Conservation (phyloP, 2,888 invertebrate genomes). For the Trichacis sp. region DNA sequence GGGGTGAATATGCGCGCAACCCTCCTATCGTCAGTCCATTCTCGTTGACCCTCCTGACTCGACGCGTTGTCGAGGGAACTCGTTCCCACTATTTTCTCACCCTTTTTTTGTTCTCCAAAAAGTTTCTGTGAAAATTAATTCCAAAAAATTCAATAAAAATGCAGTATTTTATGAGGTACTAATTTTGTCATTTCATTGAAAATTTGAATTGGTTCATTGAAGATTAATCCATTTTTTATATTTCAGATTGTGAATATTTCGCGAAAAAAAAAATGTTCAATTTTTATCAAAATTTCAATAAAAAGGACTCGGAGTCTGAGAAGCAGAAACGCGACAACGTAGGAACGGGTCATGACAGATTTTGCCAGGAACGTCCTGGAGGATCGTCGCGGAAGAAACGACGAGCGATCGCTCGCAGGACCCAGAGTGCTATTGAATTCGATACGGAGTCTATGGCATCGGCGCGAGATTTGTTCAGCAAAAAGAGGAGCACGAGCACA, state of each 20-base stretch:
- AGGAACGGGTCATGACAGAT: slow-evolving; percentile 85
- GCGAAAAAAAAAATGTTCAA: slow-evolving; percentile 76
- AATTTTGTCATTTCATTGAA: too few relatives aligned
- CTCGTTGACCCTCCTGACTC: slow-evolving; percentile 24
- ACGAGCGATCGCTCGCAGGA: slow-evolving; percentile 55
- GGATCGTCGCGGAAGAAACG: slow-evolving; percentile 68
- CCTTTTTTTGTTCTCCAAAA: not conserved
- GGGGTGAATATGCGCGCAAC: slow-evolving; percentile 41
- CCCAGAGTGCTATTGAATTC: slow-evolving; percentile 65
- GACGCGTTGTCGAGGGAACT: slow-evolving; percentile 13
- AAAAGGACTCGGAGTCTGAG: slow-evolving; percentile 72
- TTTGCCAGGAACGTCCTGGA: slow-evolving; percentile 78
- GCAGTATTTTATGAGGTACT: slow-evolving; percentile 4
- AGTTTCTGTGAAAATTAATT: not conserved
- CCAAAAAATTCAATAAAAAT: too few relatives aligned
- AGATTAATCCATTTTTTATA: too few relatives aligned
- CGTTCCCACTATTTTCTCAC: not conserved
- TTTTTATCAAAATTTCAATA: slow-evolving; percentile 79
- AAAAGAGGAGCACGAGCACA: slow-evolving; percentile 76
- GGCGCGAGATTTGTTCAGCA: slow-evolving; percentile 58
- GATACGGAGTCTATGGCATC: slow-evolving; percentile 62
- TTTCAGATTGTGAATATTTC: too few relatives aligned
- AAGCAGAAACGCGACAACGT: slow-evolving; percentile 67
- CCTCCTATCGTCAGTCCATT: slow-evolving; percentile 37
- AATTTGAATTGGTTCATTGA: too few relatives aligned